Evolutionary conservation across 2,888 invertebrate genomes (phyloP).

Genomic region (Andrena flavipes): DNA sequence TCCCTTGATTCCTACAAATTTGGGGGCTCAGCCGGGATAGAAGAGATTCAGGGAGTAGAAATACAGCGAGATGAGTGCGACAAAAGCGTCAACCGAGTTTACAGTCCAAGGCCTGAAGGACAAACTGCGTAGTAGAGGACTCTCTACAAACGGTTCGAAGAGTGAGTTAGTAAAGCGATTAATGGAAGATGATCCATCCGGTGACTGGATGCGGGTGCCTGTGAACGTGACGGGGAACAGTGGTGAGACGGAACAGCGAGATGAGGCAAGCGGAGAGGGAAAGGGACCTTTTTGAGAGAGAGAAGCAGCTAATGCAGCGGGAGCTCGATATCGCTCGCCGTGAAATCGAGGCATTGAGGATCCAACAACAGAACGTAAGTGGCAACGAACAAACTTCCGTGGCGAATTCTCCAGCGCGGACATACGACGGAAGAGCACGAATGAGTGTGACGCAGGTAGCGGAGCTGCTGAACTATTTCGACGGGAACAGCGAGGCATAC

Average conservation of each 20-base stretch:
- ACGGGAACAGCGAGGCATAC: neutral
- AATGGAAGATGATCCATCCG: neutral
- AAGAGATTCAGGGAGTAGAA: no score
- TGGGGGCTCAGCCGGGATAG: no score
- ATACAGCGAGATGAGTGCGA: no score
- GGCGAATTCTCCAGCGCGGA: neutral
- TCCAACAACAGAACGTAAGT: neutral
- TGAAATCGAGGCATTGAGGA: neutral
- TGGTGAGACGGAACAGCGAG: neutral
- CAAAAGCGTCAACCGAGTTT: neutral
- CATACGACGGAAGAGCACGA: neutral
- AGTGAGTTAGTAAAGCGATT: conserved; percentile 6
- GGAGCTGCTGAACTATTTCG: neutral
- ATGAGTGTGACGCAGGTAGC: neutral
- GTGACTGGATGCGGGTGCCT: neutral
- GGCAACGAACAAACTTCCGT: neutral
- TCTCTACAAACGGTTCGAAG: neutral
- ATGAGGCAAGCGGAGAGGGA: neutral
- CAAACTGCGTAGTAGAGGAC: neutral
- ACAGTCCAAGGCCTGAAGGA: neutral
- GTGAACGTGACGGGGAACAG: neutral
- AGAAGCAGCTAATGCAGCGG: neutral
- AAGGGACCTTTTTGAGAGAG: neutral
- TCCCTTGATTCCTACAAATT: no score
- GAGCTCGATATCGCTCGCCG: neutral